phyloP scores from a whole-genome alignment of 1,140 invertebrate species.

The Centruroides sculpturatus region DNA sequence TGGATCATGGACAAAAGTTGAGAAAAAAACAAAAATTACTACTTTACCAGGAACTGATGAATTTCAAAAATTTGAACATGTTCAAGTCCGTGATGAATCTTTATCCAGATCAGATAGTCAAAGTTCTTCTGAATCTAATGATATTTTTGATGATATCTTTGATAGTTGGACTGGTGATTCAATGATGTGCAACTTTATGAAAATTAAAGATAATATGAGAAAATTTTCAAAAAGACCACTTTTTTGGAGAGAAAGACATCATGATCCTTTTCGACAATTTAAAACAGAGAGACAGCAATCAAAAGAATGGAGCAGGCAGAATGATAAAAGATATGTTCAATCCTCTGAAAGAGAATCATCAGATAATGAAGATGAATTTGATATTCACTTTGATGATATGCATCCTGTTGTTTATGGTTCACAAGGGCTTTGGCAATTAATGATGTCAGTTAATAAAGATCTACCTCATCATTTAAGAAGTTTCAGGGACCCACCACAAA shows the following conservation, averaged over 20 bases:
- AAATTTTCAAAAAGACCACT: constrained; percentile 10
- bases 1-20: constrained; percentile 19
- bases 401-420: constrained; percentile 14
- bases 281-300: constrained; percentile 9
- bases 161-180: constrained; percentile 21
- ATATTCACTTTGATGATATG: constrained; percentile 11
- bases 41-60: constrained; percentile 8
- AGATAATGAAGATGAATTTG: constrained; percentile 15
- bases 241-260: constrained; percentile 1
- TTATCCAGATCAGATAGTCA: constrained; percentile 17
- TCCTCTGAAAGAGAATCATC: constrained; percentile 11
- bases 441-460: constrained; percentile 6
- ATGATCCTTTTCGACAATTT: constrained; percentile 10
- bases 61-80: constrained; percentile 10
- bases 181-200: constrained; percentile 17
- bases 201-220: constrained; percentile 9
- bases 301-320: constrained; percentile 1
- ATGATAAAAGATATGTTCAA: constrained; percentile 4
- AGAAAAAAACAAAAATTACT: constrained; percentile 22
- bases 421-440: constrained; percentile 14
- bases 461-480: not conserved
- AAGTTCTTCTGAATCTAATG: constrained; percentile 21
- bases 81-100: constrained; percentile 3
- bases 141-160: constrained; percentile 24
- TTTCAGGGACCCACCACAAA: too few species aligned